Evolutionary conservation across 2,888 invertebrate genomes (phyloP).

Genomic region (Volucella inanis): DNA sequence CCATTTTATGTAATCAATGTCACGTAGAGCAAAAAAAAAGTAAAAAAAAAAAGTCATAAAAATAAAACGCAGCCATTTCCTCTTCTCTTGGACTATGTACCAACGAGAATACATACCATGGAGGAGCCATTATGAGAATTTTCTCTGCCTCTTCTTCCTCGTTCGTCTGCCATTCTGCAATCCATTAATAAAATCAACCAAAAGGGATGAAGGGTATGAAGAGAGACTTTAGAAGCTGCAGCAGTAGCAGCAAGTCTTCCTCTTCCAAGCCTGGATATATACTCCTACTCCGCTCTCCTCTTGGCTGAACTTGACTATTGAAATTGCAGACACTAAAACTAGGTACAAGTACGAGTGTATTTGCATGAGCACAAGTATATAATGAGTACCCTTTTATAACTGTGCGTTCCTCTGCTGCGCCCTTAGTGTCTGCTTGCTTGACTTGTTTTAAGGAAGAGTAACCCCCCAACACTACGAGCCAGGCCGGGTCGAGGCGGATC

Average conservation of each 20-base stretch:
- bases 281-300: slow-evolving; percentile 22
- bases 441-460: slow-evolving; percentile 37
- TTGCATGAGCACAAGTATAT: slow-evolving; percentile 10
- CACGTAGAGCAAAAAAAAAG: slow-evolving; percentile 45
- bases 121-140: slow-evolving; percentile 68
- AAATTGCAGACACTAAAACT: slow-evolving; percentile 68
- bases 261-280: neutral
- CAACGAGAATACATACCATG: slow-evolving; percentile 14
- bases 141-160: slow-evolving; percentile 31
- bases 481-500: too few relatives aligned
- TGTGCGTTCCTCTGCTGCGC: slow-evolving; percentile 52
- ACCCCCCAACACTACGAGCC: slow-evolving; percentile 1
- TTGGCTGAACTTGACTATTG: slow-evolving; percentile 74
- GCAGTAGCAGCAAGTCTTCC: neutral
- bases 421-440: slow-evolving; percentile 65
- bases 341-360: neutral
- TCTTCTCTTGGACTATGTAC: slow-evolving; percentile 41
- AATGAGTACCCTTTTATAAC: slow-evolving; percentile 25
- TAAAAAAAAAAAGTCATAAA: slow-evolving; percentile 12
- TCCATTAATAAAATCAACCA: slow-evolving; percentile 63
- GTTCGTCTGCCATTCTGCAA: slow-evolving; percentile 55
- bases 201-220: neutral
- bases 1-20: slow-evolving; percentile 73
- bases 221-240: slow-evolving; percentile 1
- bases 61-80: slow-evolving; percentile 58